These are phyloP conservation scores for Prolemur simus DNA, from an alignment of 2,113 vertebrate species.

Conservation along the genomic window DNA sequence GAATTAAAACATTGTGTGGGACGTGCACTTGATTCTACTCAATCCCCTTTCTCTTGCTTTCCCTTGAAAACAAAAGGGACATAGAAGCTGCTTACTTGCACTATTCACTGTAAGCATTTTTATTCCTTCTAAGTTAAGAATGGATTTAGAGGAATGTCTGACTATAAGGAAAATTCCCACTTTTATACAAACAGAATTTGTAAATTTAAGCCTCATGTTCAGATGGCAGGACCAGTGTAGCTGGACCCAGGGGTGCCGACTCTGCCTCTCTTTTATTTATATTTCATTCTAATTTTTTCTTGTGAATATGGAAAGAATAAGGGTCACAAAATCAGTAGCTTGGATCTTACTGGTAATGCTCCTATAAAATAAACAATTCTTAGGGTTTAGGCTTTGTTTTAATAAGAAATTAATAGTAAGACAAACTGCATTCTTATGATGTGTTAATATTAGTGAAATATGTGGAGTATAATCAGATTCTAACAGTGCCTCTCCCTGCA, in stretches of 20 bases:
- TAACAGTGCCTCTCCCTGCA: not conserved
- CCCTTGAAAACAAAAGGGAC: not conserved
- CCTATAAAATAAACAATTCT: not conserved
- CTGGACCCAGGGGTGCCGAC: fast-evolving
- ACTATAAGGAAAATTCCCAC: not conserved
- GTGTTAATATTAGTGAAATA: not conserved
- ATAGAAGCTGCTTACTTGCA: not conserved
- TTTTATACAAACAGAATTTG: not conserved
- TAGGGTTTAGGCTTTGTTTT: not conserved
- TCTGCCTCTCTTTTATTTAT: not conserved
- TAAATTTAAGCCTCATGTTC: not conserved
- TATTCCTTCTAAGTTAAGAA: not conserved
- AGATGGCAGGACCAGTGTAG: not conserved
- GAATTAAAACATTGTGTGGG: not conserved
- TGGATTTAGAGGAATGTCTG: not conserved
- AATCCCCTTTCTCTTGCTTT: not conserved
- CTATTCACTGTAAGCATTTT: not conserved
- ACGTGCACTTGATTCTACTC: not conserved
- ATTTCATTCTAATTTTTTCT: not conserved
- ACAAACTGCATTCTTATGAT: not conserved
- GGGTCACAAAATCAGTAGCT: not conserved
- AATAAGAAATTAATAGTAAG: not conserved
- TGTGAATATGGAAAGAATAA: not conserved
- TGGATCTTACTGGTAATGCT: not conserved
- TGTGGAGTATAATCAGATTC: not conserved